Evolutionary conservation across 2,888 invertebrate genomes (phyloP), one percentile per base, ranked within the genome.

Genomic region (Tipula confusa): DNA sequence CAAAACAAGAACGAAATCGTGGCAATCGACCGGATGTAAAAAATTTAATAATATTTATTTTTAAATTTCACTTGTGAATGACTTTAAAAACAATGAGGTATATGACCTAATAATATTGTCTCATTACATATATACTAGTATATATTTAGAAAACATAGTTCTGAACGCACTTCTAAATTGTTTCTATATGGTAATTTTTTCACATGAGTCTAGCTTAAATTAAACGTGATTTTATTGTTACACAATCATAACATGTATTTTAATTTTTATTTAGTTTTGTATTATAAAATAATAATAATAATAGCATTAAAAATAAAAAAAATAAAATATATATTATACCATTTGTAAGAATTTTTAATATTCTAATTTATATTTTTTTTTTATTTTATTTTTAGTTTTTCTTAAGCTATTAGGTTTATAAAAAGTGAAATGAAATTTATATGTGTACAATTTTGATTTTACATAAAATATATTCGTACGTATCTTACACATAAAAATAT

Each of bases 321-420:
- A 64, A 11, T 24, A 64, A 64, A 24, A 18, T 38, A 9, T 9
- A 43, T 43, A 43, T 43, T 15, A 24, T 64, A 64, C 11, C 24
- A 64, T 9, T 64, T 64, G 64, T 64, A 64, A 64, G 64, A 64
- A 64, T 64, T 64, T n/a, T n/a, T 64, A 64, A 64, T 64, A 64
- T 64, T 64, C 64, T 64, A 64, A 64, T 64, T 64, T 64, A 64
- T 64, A 64, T 64, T 64, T 64, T 24, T 64, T 64, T 64, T 64
- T 64, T 24, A 64, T 64, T 64, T 64, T 64, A 64, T 64, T 64
- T 64, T 64, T 64, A 64, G 64, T 64, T 64, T 43, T 43, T 64
- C 64, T 64, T 64, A 64, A 64, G 24, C 64, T 64, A 64, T 64
- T 64, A 64, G 64, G 24, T 64, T 64, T 24, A 24, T 64, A 64